Conservation (phyloP, 2,113 vertebrate species). For the Hydrochoerus hydrochaeris region DNA sequence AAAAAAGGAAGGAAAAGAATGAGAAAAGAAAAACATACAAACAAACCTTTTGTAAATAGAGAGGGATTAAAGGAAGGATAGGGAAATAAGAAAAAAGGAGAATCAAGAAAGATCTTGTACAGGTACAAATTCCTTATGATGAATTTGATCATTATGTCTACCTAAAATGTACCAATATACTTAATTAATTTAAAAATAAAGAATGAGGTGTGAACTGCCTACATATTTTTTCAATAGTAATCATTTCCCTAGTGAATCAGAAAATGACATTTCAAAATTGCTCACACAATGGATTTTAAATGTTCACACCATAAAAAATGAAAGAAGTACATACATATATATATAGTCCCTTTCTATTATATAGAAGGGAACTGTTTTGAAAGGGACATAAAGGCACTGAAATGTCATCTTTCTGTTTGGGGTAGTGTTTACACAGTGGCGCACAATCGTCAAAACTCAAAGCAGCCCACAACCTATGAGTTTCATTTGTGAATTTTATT, state of each 20-base stretch:
- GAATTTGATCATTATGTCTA: too few relatives aligned
- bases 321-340: neutral
- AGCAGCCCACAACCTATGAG: neutral
- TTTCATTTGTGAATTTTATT: neutral
- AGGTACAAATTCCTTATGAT: too few relatives aligned
- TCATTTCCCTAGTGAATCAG: neutral
- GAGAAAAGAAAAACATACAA: too few relatives aligned
- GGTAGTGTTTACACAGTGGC: neutral
- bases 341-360: neutral
- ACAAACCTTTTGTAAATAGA: too few relatives aligned
- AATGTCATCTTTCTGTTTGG: neutral
- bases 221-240: neutral
- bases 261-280: neutral
- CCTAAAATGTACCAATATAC: too few relatives aligned
- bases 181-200: too few relatives aligned
- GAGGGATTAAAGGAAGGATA: too few relatives aligned
- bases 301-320: neutral
- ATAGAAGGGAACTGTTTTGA: neutral
- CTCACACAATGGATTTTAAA: neutral
- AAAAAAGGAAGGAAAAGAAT: too few relatives aligned
- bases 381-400: neutral
- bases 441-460: neutral
- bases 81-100: too few relatives aligned
- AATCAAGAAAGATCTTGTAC: too few relatives aligned
- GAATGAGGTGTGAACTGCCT: neutral